phyloP scores from a whole-genome alignment of 2,113 vertebrate genomes.

The Rhinopithecus roxellana region DNA sequence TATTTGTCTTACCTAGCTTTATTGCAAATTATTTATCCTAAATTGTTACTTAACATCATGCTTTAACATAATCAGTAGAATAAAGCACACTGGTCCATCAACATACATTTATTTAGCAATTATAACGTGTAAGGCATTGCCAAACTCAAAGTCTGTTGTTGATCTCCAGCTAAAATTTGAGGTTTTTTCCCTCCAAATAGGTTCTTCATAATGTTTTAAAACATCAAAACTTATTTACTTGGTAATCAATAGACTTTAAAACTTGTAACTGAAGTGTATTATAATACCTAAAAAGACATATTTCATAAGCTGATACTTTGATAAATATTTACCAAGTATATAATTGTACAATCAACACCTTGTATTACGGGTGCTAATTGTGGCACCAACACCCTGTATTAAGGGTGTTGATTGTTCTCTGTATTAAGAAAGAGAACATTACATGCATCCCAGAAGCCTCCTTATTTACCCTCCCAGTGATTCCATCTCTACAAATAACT shows the following conservation, averaged over 20 bases:
- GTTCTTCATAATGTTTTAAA: slow-evolving; percentile 22
- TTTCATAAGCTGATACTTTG: slow-evolving; percentile 2
- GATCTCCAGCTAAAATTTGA: slow-evolving; percentile 20
- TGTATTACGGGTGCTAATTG: no score
- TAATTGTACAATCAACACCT: not conserved
- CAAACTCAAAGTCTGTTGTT: slow-evolving; percentile 3
- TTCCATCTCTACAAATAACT: not conserved
- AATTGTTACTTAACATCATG: slow-evolving; percentile 24
- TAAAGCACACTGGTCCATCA: not conserved
- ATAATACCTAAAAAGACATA: not conserved
- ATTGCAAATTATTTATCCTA: slow-evolving; percentile 44
- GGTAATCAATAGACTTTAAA: not conserved
- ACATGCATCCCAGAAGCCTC: not conserved
- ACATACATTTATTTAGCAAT: slow-evolving; percentile 4
- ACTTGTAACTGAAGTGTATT: not conserved
- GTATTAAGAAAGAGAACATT: slow-evolving; percentile 7
- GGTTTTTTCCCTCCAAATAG: not conserved
- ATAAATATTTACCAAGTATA: not conserved
- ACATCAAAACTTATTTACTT: not conserved
- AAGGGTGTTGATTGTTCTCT: no score
- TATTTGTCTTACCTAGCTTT: slow-evolving; percentile 32
- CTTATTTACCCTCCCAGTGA: not conserved
- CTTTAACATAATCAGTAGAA: slow-evolving; percentile 52
- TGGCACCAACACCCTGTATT: no score
- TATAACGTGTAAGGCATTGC: not conserved